Evolutionary conservation across 2,888 invertebrate species (phyloP).

Genomic region (Oscheius onirici): DNA sequence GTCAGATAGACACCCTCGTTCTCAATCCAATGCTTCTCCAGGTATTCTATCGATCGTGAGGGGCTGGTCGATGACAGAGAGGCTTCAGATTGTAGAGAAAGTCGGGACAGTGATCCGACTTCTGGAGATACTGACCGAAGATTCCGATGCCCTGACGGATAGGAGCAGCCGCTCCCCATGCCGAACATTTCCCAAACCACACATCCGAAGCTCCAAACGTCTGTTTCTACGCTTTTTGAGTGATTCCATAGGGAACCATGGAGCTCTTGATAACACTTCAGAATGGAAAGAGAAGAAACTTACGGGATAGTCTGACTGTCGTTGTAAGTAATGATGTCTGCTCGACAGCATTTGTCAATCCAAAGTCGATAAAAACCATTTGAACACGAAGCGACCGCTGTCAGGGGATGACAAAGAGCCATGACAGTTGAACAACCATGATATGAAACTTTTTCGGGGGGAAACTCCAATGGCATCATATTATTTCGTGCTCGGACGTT

Average conservation of each 20-base stretch:
- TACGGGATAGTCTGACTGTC: constrained; percentile 45
- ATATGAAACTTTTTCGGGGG: too few species aligned
- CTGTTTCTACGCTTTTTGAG: constrained; percentile 41
- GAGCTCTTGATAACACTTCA: constrained; percentile 34
- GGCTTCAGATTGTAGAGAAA: constrained; percentile 47
- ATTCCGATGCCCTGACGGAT: constrained; percentile 32
- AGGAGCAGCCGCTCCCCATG: constrained; percentile 38
- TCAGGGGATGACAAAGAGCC: constrained; percentile 51
- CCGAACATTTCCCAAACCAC: constrained; percentile 46
- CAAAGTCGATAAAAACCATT: constrained; percentile 58
- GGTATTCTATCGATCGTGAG: constrained; percentile 36
- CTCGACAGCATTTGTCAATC: constrained; percentile 50
- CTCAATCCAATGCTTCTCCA: constrained; percentile 21
- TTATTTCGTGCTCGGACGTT: too few species aligned
- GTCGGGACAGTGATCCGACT: constrained; percentile 8
- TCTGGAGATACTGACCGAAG: neutral
- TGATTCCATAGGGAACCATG: constrained; percentile 59
- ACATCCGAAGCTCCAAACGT: constrained; percentile 57
- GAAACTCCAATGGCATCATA: too few species aligned
- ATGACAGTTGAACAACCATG: too few species aligned
- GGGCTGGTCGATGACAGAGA: constrained; percentile 46
- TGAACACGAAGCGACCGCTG: constrained; percentile 52
- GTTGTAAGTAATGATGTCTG: constrained; percentile 48
- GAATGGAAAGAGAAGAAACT: neutral
- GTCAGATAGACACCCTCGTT: constrained; percentile 7